These are phyloP conservation scores for Ianthella basta DNA, from an alignment of 37 sponge, comb jelly and placozoan species.

Conservation along the genomic window DNA sequence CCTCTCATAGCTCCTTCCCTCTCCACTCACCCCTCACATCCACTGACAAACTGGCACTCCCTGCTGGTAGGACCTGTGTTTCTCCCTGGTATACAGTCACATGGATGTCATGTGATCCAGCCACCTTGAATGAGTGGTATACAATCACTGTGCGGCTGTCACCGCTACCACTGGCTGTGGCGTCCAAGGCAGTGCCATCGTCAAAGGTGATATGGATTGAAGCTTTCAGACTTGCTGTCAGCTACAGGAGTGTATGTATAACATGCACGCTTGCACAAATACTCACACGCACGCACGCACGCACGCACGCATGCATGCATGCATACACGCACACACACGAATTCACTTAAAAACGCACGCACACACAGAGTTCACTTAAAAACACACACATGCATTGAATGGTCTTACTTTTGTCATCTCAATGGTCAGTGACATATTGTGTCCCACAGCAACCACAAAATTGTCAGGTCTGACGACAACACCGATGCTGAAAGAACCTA, in stretches of 20 bases:
- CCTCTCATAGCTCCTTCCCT: background rate
- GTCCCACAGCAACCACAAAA: too few relatives aligned
- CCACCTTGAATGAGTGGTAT: background rate
- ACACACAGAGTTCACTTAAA: background rate
- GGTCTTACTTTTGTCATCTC: too few relatives aligned
- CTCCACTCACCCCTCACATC: conserved; percentile 2
- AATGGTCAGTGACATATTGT: too few relatives aligned
- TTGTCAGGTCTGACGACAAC: too few relatives aligned
- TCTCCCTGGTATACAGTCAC: background rate
- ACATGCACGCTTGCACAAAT: conserved; percentile 2
- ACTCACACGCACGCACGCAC: background rate
- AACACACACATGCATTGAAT: background rate
- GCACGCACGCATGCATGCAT: conserved; percentile 4
- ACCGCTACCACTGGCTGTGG: too few relatives aligned
- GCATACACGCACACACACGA: conserved; percentile 13
- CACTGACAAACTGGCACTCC: background rate
- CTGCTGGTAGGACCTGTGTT: background rate
- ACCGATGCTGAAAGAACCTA: too few relatives aligned
- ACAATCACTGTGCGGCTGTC: background rate
- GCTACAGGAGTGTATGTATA: background rate
- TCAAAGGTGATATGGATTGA: background rate
- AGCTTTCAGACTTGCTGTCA: background rate
- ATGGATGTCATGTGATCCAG: conserved; percentile 9
- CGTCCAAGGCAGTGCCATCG: background rate
- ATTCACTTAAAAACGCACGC: conserved; percentile 3